Base-by-base conservation (phyloP, 2,113 vertebrate genomes). In the Scortum barcoo region DNA sequence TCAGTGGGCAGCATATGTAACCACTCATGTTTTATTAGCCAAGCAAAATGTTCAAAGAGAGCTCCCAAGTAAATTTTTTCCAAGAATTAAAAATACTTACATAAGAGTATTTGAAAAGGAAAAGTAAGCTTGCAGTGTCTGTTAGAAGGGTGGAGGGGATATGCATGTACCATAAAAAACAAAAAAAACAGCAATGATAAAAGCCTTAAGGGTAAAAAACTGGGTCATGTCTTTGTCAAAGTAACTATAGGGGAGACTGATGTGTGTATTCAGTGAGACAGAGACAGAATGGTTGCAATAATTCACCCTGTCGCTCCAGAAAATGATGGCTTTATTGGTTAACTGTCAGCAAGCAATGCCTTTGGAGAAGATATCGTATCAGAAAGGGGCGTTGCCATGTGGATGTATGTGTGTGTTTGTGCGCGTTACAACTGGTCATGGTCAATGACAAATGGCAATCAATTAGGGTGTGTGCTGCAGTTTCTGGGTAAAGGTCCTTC, bases 281-380 rank as follows among this genome's bases (percentile, higher is more conserved):
- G n/a, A 76, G 79, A 74, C 81, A 80, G 74, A 90, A 69, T 62
- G 81, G 67, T 76, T 46, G 69, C 85, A 91, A 94, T 93, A 91
- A 91, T 88, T 92, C 70, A 90, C 66, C 20, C 42, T 62, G 44
- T 77, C 46, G 3, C 63, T 70, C 28, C 60, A 65, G 78, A 81
- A 85, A 89, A 83, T 85, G 26, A 93, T 80, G 81, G 79, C 80
- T 91, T 94, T 95, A 95, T 92, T 91, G 86, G 89, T 73, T 88
- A 84, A 78, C 86, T 91, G 90, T 92, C 93, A 91, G 68, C 83
- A 56, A 78, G 67, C 50, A 72, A 72, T 86, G 88, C 80, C 82
- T 92, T 88, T 86, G 77, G 79, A 85, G 42, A 57, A 91, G 90
- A 93, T 94, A 93, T 42, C 36, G 3, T 89, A 89, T 91, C 87